phyloP scores from a whole-genome alignment of 2,797 vertebrate genomes.

The Sarcoramphus papa region DNA sequence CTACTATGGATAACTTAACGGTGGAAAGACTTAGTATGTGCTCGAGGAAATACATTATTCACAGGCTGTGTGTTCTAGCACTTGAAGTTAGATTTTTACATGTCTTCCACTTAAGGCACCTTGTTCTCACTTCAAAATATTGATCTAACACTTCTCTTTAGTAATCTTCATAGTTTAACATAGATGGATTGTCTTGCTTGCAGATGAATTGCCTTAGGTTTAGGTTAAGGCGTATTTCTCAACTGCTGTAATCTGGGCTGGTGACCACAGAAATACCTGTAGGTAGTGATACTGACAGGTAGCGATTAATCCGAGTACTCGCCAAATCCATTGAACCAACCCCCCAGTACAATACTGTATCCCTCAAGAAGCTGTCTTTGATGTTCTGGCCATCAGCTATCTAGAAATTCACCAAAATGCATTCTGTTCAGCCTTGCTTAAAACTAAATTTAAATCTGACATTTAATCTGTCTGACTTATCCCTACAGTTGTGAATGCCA shows the following conservation, averaged over 20 bases:
- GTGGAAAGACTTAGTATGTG: neutral
- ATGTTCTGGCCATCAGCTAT: neutral
- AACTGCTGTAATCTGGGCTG: neutral
- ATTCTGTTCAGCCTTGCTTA: neutral
- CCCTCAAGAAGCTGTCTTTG: neutral
- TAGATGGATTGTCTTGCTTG: neutral
- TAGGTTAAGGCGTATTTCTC: constrained; percentile 1
- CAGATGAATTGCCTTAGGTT: neutral
- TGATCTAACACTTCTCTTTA: constrained; percentile 16
- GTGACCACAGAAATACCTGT: neutral
- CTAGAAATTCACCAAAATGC: neutral
- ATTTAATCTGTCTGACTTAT: neutral
- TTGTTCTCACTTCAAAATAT: constrained; percentile 31
- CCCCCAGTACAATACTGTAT: rapidly evolving
- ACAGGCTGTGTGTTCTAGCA: neutral
- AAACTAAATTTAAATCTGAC: neutral
- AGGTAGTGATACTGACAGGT: neutral
- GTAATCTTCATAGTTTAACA: neutral
- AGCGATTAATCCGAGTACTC: neutral
- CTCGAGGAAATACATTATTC: neutral
- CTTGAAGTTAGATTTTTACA: constrained; percentile 36
- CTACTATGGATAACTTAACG: neutral
- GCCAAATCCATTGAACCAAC: neutral
- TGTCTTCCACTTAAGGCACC: constrained; percentile 35
- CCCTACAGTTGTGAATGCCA: neutral